Conservation (phyloP, 1,140 invertebrate species). For the Apis cerana region DNA sequence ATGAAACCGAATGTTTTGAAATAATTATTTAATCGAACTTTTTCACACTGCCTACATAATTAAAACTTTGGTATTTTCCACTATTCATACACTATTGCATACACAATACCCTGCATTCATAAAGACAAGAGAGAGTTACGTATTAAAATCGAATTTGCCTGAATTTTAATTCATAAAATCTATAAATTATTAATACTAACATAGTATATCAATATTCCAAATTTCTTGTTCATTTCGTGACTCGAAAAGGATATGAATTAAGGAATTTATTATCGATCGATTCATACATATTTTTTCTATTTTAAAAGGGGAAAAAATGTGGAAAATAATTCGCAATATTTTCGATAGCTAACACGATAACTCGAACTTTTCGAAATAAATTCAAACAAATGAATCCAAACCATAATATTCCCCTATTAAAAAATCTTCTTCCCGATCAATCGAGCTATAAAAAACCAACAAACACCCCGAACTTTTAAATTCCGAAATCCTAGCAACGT, state of each 20-base stretch:
- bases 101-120: neutral
- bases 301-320: no score
- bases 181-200: neutral
- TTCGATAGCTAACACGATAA: no score
- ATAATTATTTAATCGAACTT: neutral
- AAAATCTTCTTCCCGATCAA: no score
- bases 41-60: neutral
- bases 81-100: neutral
- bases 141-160: neutral
- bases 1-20: neutral
- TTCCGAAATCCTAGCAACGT: no score
- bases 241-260: neutral
- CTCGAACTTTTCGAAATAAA: no score
- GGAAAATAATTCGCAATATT: no score
- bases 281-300: no score
- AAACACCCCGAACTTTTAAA: no score
- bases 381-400: no score
- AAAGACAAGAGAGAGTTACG: neutral
- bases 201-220: neutral
- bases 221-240: neutral
- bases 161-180: neutral
- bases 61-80: conserved; percentile 1
- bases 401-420: no score
- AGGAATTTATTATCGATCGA: no score
- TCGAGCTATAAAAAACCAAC: no score